phyloP scores from a whole-genome alignment of 2,113 vertebrate species.

The Stigmatopora argus region DNA sequence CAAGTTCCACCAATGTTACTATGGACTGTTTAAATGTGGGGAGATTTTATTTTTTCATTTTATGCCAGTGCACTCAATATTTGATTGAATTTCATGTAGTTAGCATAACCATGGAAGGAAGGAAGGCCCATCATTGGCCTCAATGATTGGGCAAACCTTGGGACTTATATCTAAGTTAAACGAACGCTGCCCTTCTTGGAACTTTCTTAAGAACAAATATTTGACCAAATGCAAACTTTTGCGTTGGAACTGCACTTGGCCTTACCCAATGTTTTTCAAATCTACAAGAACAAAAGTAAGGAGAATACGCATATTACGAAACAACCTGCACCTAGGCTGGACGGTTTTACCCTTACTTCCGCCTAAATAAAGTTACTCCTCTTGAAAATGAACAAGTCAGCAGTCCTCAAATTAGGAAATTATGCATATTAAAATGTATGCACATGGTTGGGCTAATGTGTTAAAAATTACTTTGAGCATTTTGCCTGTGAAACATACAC shows the following conservation, averaged over 20 bases:
- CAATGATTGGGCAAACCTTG: neutral
- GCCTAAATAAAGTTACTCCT: constrained; percentile 21
- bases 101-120: neutral
- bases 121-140: constrained; percentile 3
- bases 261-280: too few relatives aligned
- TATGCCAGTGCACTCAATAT: too few relatives aligned
- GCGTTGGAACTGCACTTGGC: too few relatives aligned
- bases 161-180: constrained; percentile 1
- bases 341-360: too few relatives aligned
- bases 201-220: constrained; percentile 29
- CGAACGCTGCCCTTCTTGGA: constrained; percentile 17
- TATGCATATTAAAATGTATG: constrained; percentile 17
- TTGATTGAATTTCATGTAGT: neutral
- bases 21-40: too few relatives aligned
- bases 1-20: neutral
- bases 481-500: constrained; percentile 17
- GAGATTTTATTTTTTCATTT: too few relatives aligned
- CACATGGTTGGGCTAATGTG: constrained; percentile 30
- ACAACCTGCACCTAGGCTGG: too few relatives aligned
- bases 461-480: constrained; percentile 33
- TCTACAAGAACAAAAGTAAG: too few relatives aligned
- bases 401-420: constrained; percentile 27
- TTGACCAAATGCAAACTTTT: too few relatives aligned
- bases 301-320: too few relatives aligned
- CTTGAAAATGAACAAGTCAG: constrained; percentile 38